Evolutionary conservation across 2,888 invertebrate genomes (phyloP).

Genomic region (Hydraecia micacea): DNA sequence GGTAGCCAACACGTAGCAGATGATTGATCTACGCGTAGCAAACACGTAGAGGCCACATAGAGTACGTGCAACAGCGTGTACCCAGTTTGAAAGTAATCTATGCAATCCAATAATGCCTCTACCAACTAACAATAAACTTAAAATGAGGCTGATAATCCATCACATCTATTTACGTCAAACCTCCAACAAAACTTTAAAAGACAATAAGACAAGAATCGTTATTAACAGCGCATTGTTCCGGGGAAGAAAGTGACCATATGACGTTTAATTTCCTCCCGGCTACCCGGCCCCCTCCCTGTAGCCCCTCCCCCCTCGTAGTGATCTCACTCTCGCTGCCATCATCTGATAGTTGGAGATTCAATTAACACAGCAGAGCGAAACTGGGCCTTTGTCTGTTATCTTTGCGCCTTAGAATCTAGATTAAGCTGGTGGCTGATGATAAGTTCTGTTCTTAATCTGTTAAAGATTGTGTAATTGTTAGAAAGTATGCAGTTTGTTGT

Average conservation of each 20-base stretch:
- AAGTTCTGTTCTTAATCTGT: slow-evolving; percentile 16
- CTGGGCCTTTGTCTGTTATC: slow-evolving; percentile 68
- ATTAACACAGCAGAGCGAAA: slow-evolving; percentile 76
- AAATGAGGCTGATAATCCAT: slow-evolving; percentile 6
- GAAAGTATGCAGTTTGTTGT: neutral
- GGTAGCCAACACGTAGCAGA: slow-evolving; percentile 10
- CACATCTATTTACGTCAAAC: slow-evolving; percentile 12
- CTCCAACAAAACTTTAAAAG: slow-evolving; percentile 27
- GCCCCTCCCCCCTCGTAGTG: slow-evolving; percentile 34
- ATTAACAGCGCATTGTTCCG: slow-evolving; percentile 78
- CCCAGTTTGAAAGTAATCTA: neutral
- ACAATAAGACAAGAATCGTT: slow-evolving; percentile 64
- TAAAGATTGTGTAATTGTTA: slow-evolving; percentile 1
- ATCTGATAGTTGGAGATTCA: slow-evolving; percentile 83
- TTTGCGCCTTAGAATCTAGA: slow-evolving; percentile 62
- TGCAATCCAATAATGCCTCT: neutral
- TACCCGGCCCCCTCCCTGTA: neutral
- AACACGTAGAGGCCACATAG: too few relatives aligned
- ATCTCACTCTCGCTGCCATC: slow-evolving; percentile 73
- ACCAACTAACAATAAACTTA: neutral
- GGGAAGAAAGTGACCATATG: slow-evolving; percentile 85
- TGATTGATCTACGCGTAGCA: neutral
- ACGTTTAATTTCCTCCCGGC: slow-evolving; percentile 88
- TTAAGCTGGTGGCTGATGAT: slow-evolving; percentile 48
- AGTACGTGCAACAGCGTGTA: neutral